These are phyloP conservation scores for Syrista parreyssii DNA, from an alignment of 2,888 invertebrate species.

Conservation along the genomic window DNA sequence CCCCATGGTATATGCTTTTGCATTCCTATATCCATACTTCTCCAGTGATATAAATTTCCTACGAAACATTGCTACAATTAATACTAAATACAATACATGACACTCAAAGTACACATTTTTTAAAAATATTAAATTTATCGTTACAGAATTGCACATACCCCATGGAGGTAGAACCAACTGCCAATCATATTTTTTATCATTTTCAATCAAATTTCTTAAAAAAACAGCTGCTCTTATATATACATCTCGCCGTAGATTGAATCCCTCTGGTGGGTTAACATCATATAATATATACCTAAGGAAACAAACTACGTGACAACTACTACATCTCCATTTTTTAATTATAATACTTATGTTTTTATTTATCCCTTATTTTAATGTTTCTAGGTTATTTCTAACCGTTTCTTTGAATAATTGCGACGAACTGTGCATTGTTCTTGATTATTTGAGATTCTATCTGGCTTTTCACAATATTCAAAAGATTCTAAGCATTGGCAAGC, in stretches of 20 bases:
- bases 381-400: constrained; percentile 25
- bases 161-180: constrained; percentile 91
- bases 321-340: no score
- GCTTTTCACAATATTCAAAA: constrained; percentile 25
- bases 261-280: constrained; percentile 95
- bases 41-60: constrained; percentile 88
- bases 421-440: constrained; percentile 24
- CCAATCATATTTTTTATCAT: constrained; percentile 68
- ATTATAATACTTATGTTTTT: no score
- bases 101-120: no score
- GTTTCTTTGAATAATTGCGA: constrained; percentile 29
- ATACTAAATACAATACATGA: no score
- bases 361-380: no score
- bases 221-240: constrained; percentile 93
- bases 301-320: constrained; percentile 16
- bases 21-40: constrained; percentile 68
- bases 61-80: constrained; percentile 2
- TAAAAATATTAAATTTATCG: not conserved
- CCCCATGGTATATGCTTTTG: constrained; percentile 82
- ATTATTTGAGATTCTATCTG: constrained; percentile 16
- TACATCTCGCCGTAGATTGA: constrained; percentile 95
- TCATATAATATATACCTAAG: constrained; percentile 88
- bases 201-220: constrained; percentile 73
- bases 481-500: no score
- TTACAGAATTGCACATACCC: constrained; percentile 67